Evolutionary conservation across 2,797 vertebrate species (phyloP).

Genomic region (Naso thynnoides): DNA sequence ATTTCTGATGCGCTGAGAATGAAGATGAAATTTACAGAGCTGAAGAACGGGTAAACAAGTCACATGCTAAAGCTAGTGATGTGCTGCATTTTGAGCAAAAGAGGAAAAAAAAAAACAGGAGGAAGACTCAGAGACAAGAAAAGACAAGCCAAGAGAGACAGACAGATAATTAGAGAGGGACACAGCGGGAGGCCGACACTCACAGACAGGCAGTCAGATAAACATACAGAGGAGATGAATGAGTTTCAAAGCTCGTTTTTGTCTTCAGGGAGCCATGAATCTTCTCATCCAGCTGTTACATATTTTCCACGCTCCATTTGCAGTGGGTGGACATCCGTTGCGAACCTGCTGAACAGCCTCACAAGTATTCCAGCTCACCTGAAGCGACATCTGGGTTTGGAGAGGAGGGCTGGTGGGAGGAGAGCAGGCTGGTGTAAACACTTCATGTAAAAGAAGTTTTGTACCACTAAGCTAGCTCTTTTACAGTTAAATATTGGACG

Average conservation of each 20-base stretch:
- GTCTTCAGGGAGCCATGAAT: conserved; percentile 46
- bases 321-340: conserved; percentile 32
- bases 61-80: neutral
- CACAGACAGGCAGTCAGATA: conserved; percentile 20
- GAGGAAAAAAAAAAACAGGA: neutral
- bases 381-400: conserved; percentile 38
- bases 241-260: conserved; percentile 2
- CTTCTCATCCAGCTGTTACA: conserved; percentile 59
- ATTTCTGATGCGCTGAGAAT: conserved; percentile 16
- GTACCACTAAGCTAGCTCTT: neutral
- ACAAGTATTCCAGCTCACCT: conserved; percentile 25
- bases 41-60: neutral
- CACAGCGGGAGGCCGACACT: no score
- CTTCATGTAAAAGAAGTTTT: neutral
- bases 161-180: neutral
- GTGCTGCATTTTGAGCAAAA: neutral
- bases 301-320: conserved; percentile 32
- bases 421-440: neutral
- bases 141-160: neutral
- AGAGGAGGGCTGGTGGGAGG: conserved; percentile 20
- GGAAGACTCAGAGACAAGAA: neutral
- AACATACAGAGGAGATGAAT: conserved; percentile 45
- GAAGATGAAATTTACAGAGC: conserved; percentile 22
- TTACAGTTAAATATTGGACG: neutral
- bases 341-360: conserved; percentile 39